phyloP scores from a whole-genome alignment of 2,888 invertebrate species.

The Cetonia aurata region DNA sequence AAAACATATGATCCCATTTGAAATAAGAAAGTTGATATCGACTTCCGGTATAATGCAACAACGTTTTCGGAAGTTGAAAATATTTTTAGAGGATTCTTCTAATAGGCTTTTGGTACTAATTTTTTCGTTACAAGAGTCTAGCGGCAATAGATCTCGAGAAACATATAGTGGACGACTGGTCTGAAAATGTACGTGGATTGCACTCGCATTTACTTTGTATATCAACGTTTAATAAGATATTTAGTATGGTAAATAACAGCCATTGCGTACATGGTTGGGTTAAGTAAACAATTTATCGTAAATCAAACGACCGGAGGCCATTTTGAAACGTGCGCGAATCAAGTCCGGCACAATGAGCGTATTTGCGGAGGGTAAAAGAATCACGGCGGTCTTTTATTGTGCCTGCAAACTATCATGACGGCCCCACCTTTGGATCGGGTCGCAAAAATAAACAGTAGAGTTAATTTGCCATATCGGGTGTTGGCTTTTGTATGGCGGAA shows the following conservation, averaged over 20 bases:
- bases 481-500: slow-evolving; percentile 37
- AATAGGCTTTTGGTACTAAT: too few relatives aligned
- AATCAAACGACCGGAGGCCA: slow-evolving; percentile 24
- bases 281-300: slow-evolving; percentile 10
- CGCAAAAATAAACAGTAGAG: slow-evolving; percentile 44
- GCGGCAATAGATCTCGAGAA: too few relatives aligned
- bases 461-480: slow-evolving; percentile 48
- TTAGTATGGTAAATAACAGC: neutral
- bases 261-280: neutral
- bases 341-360: slow-evolving; percentile 14
- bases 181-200: too few relatives aligned
- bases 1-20: too few relatives aligned
- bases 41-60: too few relatives aligned
- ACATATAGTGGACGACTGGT: too few relatives aligned
- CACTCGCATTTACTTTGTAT: neutral
- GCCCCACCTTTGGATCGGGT: slow-evolving; percentile 43
- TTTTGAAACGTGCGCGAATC: slow-evolving; percentile 30
- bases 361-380: slow-evolving; percentile 27
- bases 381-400: slow-evolving; percentile 19
- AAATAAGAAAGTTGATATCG: too few relatives aligned
- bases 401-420: slow-evolving; percentile 17
- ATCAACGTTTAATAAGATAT: neutral
- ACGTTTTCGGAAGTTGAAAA: too few relatives aligned
- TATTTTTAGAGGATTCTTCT: too few relatives aligned
- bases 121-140: too few relatives aligned